Evolutionary conservation across 2,888 invertebrate genomes (phyloP).

Genomic region (Agrotis ipsilon): DNA sequence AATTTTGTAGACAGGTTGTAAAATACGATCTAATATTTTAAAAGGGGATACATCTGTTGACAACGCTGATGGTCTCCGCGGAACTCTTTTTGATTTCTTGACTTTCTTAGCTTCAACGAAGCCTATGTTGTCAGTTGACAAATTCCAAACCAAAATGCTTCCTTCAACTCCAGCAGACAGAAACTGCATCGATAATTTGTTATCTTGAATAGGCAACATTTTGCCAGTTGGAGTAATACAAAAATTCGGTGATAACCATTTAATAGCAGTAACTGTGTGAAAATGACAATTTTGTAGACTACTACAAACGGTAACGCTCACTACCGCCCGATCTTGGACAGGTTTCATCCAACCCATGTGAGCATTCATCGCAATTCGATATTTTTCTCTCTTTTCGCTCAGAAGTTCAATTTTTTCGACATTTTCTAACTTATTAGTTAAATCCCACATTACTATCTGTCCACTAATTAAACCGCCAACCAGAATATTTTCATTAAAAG

Average conservation of each 20-base stretch:
- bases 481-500: slow-evolving; percentile 93
- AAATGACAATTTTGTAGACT: slow-evolving; percentile 92
- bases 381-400: slow-evolving; percentile 92
- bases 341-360: slow-evolving; percentile 94
- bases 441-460: slow-evolving; percentile 93
- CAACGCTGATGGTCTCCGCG: slow-evolving; percentile 91
- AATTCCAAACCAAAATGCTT: slow-evolving; percentile 93
- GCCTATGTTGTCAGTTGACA: slow-evolving; percentile 88
- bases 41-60: slow-evolving; percentile 91
- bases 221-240: slow-evolving; percentile 92
- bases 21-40: slow-evolving; percentile 91
- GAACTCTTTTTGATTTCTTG: slow-evolving; percentile 87
- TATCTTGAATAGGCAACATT: slow-evolving; percentile 75
- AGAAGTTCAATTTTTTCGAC: slow-evolving; percentile 92
- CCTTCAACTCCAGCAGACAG: slow-evolving; percentile 93
- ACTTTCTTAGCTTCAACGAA: slow-evolving; percentile 80
- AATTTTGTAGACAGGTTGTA: slow-evolving; percentile 92
- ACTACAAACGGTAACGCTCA: slow-evolving; percentile 92
- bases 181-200: slow-evolving; percentile 91
- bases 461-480: slow-evolving; percentile 94
- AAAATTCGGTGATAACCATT: slow-evolving; percentile 93
- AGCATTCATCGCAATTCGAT: slow-evolving; percentile 91
- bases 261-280: slow-evolving; percentile 91
- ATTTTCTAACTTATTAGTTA: slow-evolving; percentile 92
- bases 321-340: slow-evolving; percentile 90